Percentiles rank a stretch among this genome's conserved stretches.
Evolutionary conservation across 2,797 vertebrate genomes (phyloP).

Genomic region (Urophycis tenuis): DNA sequence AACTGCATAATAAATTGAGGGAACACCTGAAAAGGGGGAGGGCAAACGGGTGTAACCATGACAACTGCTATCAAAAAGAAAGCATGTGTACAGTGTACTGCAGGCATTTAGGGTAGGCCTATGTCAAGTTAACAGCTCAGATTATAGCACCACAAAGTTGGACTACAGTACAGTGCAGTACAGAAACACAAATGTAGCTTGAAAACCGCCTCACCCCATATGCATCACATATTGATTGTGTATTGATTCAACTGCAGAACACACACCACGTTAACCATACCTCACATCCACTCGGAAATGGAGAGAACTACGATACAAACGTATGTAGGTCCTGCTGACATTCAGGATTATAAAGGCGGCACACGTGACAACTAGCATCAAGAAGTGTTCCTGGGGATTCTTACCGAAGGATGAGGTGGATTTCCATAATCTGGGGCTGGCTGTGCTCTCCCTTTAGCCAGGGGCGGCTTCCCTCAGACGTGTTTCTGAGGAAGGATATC

Average conservation of each 20-base stretch:
- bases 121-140: not conserved
- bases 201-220: not conserved
- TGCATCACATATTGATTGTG: not conserved
- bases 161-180: not conserved
- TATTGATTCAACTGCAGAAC: not conserved
- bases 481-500: not conserved
- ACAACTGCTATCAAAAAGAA: not conserved
- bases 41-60: not conserved
- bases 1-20: not conserved
- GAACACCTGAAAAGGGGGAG: not conserved
- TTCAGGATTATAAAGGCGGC: not conserved
- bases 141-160: not conserved
- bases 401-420: conserved; percentile 27
- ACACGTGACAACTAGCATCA: not conserved
- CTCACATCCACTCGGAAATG: not conserved
- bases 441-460: conserved; percentile 23
- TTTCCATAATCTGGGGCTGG: conserved; percentile 42
- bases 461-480: not conserved
- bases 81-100: not conserved
- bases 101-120: not conserved
- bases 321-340: not conserved
- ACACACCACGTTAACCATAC: not conserved
- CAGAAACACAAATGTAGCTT: not conserved
- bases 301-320: not conserved
- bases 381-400: conserved; percentile 8